Conservation (phyloP, 1,140 invertebrate genomes). For the Sycobia sp. region DNA sequence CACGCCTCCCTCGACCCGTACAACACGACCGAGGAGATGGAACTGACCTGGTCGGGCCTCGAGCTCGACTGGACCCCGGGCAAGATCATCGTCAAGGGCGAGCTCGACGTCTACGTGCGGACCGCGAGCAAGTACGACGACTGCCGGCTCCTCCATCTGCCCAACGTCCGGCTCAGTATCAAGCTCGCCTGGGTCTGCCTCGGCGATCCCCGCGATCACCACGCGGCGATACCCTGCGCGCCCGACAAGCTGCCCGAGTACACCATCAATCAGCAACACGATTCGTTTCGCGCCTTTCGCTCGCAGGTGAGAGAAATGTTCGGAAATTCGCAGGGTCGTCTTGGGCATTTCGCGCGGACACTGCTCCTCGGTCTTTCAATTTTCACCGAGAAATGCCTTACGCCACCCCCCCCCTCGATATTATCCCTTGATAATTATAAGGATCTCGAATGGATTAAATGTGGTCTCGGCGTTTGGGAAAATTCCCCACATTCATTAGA, state of each 20-base stretch:
- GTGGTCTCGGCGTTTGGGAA: too few species aligned
- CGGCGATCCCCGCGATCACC: constrained; percentile 94
- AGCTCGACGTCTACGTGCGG: constrained; percentile 83
- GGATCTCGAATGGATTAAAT: too few species aligned
- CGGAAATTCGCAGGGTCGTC: too few species aligned
- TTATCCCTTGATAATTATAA: too few species aligned
- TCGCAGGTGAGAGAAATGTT: constrained; percentile 66
- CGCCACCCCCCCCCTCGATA: too few species aligned
- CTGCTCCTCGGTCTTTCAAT: too few species aligned
- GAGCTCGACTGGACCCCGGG: constrained; percentile 96
- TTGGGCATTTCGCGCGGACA: too few species aligned
- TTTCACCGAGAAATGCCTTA: too few species aligned
- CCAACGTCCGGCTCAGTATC: constrained; percentile 83
- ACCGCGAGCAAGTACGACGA: constrained; percentile 99
- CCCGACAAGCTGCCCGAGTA: constrained; percentile 97
- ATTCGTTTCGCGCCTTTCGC: constrained; percentile 89
- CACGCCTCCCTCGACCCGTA: constrained; percentile 97
- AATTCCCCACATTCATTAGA: too few species aligned
- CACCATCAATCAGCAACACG: constrained; percentile 90
- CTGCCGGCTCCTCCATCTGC: constrained; percentile 80
- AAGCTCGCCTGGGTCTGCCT: constrained; percentile 91
- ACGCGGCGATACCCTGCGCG: constrained; percentile 94
- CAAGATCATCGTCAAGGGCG: constrained; percentile 59
- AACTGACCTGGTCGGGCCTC: constrained; percentile 90
- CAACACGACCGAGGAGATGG: constrained; percentile 99